Evolutionary conservation across 1,140 invertebrate species (phyloP).

Genomic region (Eupristina koningsbergeri): DNA sequence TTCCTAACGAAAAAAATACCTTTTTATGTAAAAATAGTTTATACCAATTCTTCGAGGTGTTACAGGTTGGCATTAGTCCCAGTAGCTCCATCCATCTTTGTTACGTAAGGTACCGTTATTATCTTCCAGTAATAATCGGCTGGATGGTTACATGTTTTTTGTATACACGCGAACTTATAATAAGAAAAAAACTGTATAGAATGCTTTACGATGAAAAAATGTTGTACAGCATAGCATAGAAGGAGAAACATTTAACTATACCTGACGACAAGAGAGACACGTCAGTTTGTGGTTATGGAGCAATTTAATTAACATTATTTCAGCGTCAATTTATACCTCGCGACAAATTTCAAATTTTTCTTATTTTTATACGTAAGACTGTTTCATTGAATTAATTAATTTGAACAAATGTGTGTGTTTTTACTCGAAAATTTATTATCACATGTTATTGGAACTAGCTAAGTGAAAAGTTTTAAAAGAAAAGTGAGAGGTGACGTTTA

Average conservation of each 20-base stretch:
- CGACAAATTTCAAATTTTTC: not conserved
- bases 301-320: conserved; percentile 13
- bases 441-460: not conserved
- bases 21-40: not conserved
- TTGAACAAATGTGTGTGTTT: not conserved
- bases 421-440: not conserved
- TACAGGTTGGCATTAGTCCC: not conserved
- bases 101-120: not conserved
- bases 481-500: conserved; percentile 8
- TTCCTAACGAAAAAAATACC: not conserved
- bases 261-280: not conserved
- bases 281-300: not conserved
- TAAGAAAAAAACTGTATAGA: not conserved
- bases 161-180: not conserved
- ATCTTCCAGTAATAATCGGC: not conserved
- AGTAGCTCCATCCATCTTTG: not conserved
- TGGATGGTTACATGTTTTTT: not conserved
- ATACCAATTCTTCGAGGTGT: not conserved
- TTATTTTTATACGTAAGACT: not conserved
- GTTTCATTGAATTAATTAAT: not conserved
- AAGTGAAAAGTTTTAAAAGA: not conserved
- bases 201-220: no score
- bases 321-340: not conserved
- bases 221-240: not conserved
- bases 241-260: no score